These are phyloP conservation scores for Drosophila elegans DNA, from an alignment of 1,140 invertebrate species.

Conservation along the genomic window DNA sequence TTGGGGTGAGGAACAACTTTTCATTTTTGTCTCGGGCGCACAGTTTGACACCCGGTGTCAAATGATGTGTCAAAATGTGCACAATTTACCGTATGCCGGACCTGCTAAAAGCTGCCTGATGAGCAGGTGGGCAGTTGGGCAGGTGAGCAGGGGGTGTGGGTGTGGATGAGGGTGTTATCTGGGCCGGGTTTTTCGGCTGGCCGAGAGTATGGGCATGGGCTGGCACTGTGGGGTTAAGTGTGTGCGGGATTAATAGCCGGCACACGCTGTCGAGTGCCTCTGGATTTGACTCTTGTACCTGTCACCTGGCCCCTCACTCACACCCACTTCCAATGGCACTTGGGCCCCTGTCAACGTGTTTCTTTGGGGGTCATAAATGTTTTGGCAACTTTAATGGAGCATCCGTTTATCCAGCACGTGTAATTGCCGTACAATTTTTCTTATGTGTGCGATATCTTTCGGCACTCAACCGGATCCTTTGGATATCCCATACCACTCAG, in stretches of 20 bases:
- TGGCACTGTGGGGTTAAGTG: constrained; percentile 55
- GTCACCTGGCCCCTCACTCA: constrained; percentile 23
- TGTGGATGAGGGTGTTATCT: neutral
- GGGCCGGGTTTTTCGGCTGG: constrained; percentile 1
- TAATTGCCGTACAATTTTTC: constrained; percentile 64
- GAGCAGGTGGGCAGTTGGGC: constrained; percentile 13
- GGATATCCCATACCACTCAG: neutral
- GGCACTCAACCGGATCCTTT: constrained; percentile 24
- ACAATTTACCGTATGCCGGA: constrained; percentile 71
- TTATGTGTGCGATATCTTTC: constrained; percentile 49
- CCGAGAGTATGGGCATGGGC: neutral
- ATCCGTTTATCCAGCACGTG: constrained; percentile 69
- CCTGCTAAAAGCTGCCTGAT: constrained; percentile 45
- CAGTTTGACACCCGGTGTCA: constrained; percentile 76
- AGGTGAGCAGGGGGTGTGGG: neutral
- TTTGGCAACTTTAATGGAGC: constrained; percentile 63
- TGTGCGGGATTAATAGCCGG: constrained; percentile 74
- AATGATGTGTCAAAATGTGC: constrained; percentile 81
- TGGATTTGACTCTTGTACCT: constrained; percentile 46
- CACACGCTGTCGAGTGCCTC: constrained; percentile 56
- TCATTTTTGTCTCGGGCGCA: constrained; percentile 69
- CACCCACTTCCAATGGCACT: constrained; percentile 10
- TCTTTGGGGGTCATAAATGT: constrained; percentile 73
- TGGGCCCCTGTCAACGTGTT: constrained; percentile 54
- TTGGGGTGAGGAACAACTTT: constrained; percentile 54